Evolutionary conservation across 2,113 vertebrate species (phyloP).

Genomic region (Eolophus roseicapilla): DNA sequence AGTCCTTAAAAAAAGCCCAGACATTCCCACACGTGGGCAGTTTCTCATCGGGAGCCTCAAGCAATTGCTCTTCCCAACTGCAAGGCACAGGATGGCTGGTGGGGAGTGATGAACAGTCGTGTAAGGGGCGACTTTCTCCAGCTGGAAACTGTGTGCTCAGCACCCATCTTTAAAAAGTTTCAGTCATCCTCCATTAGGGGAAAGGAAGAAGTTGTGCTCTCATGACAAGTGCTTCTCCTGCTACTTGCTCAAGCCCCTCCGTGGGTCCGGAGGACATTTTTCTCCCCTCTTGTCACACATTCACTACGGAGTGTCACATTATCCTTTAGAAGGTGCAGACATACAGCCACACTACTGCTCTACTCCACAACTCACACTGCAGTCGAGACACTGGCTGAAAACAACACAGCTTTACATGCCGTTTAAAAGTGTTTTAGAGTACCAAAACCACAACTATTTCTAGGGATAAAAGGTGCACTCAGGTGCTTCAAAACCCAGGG

Average conservation of each 20-base stretch:
- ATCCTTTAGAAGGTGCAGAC: background rate
- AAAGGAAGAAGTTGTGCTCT: background rate
- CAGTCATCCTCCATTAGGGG: background rate
- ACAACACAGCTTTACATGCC: rapidly evolving
- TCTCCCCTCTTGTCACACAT: rapidly evolving
- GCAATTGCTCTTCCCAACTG: background rate
- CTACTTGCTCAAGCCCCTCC: background rate
- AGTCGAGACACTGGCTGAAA: background rate
- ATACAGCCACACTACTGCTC: background rate
- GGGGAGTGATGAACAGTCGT: background rate
- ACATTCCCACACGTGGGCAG: background rate
- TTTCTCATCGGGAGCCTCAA: rapidly evolving
- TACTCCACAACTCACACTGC: background rate
- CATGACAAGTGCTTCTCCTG: background rate
- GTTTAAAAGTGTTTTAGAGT: background rate
- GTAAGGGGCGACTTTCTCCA: background rate
- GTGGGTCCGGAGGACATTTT: rapidly evolving
- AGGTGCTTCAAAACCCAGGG: background rate
- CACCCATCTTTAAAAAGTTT: background rate
- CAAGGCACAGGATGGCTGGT: background rate
- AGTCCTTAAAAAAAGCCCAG: background rate
- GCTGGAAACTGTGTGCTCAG: background rate
- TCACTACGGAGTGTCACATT: rapidly evolving
- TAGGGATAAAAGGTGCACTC: background rate
- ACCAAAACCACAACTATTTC: background rate